Evolutionary conservation across 2,888 invertebrate species (phyloP), one percentile per base, ranked within the genome.

Genomic region (Flexamia atlantica): DNA sequence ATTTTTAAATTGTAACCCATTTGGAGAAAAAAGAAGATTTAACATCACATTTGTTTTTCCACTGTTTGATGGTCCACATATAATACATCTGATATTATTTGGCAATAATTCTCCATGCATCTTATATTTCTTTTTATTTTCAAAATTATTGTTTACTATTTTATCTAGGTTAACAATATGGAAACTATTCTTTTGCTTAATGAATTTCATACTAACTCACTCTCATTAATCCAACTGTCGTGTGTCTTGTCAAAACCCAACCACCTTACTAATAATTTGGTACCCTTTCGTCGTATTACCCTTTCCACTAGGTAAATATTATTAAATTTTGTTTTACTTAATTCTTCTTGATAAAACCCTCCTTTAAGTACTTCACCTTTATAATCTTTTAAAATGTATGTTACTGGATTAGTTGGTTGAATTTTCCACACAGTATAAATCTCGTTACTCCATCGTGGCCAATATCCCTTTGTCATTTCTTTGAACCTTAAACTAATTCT

Each of bases 1-100:
- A 23, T 72, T 72, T 42, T 72, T 5, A 42, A 72, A 72, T 7
- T 14, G 2, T 23, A 72, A 72, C 7, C 72, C 72, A 17, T 72
- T 20, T 42, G 40, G 23, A 10, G n/a, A n/a, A 42, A n/a, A 42
- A 30, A 70, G 42, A 1, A 72, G 42, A 36, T 42, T 72, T 23
- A 72, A 72, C n/a, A 72, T 36, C 28, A 72, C 1, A 23, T 72
- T 72, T 23, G 72, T 72, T 28, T 72, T 72, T 36, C 72, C 72
- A 42, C 36, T 42, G 28, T 36, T 42, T 40, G 72, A 72, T 4
- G 72, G 72, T 36, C 42, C 72, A 20, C 23, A 20, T 25, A 72
- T 80, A 20, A 80, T 80, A 80, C 80, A 80, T 79, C 79, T n/a
- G 14, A 79, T 79, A 17, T 23, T 20, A 28, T 79, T 79, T 12